Conservation (phyloP, 2,113 vertebrate species). For the Mandrillus leucophaeus region DNA sequence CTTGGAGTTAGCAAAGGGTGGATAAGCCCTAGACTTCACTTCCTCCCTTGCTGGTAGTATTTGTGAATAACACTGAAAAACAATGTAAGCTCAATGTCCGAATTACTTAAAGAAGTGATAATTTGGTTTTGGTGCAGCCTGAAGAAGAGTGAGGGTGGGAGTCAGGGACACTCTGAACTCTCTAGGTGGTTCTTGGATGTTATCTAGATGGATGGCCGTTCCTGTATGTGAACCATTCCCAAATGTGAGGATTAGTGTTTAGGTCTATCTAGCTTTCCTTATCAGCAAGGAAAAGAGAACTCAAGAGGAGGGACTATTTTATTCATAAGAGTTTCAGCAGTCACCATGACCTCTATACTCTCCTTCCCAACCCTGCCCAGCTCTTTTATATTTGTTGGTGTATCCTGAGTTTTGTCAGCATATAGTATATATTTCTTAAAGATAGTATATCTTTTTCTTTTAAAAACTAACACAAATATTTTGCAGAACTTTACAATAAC, state of each 20-base stretch:
- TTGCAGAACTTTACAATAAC: neutral
- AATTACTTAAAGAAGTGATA: neutral
- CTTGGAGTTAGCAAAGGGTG: neutral
- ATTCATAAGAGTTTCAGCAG: rapidly evolving
- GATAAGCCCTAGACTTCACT: neutral
- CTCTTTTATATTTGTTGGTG: neutral
- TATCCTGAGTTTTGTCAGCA: neutral
- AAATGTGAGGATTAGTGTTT: neutral
- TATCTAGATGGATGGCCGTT: neutral
- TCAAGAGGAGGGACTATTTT: neutral
- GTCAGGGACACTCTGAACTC: neutral
- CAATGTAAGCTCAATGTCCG: neutral
- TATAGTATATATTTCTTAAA: neutral
- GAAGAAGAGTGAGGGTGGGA: neutral
- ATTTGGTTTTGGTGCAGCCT: neutral
- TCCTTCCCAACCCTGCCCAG: neutral
- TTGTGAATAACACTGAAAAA: neutral
- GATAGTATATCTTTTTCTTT: neutral
- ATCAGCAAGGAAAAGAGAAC: neutral
- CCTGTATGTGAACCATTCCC: neutral
- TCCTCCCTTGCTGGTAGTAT: neutral
- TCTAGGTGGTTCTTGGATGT: neutral
- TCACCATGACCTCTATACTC: neutral
- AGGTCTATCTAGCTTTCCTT: neutral
- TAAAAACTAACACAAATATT: neutral